A percentile compares a stretch with the other conserved stretches of the same genome.
phyloP scores from a whole-genome alignment of 1,140 invertebrate species.

The Ceratina japonica region DNA sequence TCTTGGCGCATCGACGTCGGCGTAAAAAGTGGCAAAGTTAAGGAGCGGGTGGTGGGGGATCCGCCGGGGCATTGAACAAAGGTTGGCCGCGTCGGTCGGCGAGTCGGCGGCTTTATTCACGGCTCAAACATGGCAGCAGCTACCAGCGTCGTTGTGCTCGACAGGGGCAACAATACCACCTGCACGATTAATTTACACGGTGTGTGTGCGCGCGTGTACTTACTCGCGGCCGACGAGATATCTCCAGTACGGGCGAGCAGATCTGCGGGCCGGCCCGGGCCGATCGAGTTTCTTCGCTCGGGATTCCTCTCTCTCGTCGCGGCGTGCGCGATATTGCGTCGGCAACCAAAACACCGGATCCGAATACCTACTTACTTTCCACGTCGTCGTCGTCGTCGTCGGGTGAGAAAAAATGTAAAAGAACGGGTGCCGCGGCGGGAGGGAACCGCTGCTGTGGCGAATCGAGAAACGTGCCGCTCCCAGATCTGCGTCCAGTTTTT shows the following conservation, averaged over 20 bases:
- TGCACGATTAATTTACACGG: constrained; percentile 96
- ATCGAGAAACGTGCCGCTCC: constrained; percentile 15
- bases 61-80: constrained; percentile 71
- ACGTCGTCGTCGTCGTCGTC: constrained; percentile 14
- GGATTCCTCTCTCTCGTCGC: background rate
- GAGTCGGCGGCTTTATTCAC: constrained; percentile 73
- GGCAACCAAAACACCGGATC: background rate
- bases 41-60: constrained; percentile 52
- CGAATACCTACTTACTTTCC: background rate
- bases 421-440: background rate
- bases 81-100: constrained; percentile 64
- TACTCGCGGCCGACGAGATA: background rate
- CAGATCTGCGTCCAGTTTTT: constrained; percentile 30
- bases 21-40: too few relatives aligned
- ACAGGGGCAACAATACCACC: constrained; percentile 96
- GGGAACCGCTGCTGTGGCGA: too few relatives aligned
- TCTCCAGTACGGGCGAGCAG: background rate
- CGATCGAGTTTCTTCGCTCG: background rate
- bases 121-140: constrained; percentile 88
- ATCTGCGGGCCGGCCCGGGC: constrained; percentile 29
- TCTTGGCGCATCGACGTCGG: too few relatives aligned
- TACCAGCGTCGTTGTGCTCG: constrained; percentile 94
- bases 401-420: background rate
- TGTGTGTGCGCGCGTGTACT: constrained; percentile 79
- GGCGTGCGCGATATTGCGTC: too few relatives aligned